Evolutionary conservation across 2,113 vertebrate genomes (phyloP).

Genomic region (Sciurus niger): DNA sequence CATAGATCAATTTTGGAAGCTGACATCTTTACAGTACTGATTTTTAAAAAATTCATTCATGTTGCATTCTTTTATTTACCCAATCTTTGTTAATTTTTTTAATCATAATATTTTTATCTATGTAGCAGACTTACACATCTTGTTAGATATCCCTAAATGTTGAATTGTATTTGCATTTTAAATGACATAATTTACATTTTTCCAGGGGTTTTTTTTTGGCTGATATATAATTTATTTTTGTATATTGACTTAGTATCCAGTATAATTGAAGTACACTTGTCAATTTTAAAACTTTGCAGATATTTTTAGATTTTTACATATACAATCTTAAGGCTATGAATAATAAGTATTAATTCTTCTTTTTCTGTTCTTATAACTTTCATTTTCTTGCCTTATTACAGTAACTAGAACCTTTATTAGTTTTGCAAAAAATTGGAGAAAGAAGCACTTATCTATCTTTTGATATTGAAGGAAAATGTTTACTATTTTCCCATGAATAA

Average conservation of each 20-base stretch:
- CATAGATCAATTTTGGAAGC: neutral
- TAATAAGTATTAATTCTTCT: neutral
- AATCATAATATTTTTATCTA: neutral
- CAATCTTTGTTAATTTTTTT: neutral
- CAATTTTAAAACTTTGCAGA: neutral
- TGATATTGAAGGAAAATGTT: neutral
- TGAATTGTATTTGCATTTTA: neutral
- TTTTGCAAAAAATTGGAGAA: neutral
- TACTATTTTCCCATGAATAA: neutral
- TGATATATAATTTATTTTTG: neutral
- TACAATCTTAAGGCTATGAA: neutral
- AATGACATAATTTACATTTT: neutral
- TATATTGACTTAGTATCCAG: neutral
- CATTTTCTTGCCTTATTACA: neutral
- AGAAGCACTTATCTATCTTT: neutral
- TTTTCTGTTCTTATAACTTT: neutral
- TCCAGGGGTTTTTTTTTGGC: neutral
- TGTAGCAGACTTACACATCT: neutral
- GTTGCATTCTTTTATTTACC: neutral
- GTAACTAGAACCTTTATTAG: neutral
- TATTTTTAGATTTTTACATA: neutral
- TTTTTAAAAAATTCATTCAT: neutral
- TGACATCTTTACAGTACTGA: neutral
- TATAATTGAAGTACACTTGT: neutral
- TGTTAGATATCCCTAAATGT: neutral